Evolutionary conservation across 2,888 invertebrate species (phyloP), one percentile per base, ranked within the genome.

Genomic region (Machimus atricapillus): DNA sequence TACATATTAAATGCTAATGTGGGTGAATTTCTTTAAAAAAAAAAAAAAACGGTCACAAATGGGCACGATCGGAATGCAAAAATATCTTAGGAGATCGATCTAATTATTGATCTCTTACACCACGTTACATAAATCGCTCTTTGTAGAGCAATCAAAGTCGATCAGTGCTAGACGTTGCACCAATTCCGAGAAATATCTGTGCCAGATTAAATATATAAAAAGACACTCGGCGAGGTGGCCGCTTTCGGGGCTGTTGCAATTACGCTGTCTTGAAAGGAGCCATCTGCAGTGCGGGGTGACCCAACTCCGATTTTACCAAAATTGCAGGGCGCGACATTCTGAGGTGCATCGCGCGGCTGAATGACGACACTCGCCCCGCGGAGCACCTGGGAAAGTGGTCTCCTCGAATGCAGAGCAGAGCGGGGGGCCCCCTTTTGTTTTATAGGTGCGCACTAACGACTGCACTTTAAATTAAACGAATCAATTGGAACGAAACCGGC

Each of bases 151-250:
- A 66, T 66, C 27, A 66, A 66, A 66, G 66, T 66, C 66, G 66
- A 66, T 66, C 66, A 27, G 66, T 66, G 66, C 66, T 66, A 66
- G 12, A 66, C 23, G 66, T 66, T 66, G 66, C 66, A 37, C 76
- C 76, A 76, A 76, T 76, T 37, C 37, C 76, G 37, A 34, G n/a
- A 34, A 76, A 76, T 66, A 76, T 76, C 74, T 74, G 34, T 76
- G 76, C 37, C 76, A 76, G 19, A 76, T 37, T 76, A 76, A 76
- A 76, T 76, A 76, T 76, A 76, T 76, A 76, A 76, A 37, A 37
- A 76, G 34, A 76, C 76, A 34, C 16, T 34, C n/a, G n/a, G 37
- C 34, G 19, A 34, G 34, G 76, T 31, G 76, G 76, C n/a, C 8
- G 34, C 37, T 37, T 8, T 76, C 19, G 76, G 31, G n/a, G 37